These are phyloP conservation scores for Calyptommatus sinebrachiatus DNA, from an alignment of 2,113 vertebrate species.

Conservation along the genomic window DNA sequence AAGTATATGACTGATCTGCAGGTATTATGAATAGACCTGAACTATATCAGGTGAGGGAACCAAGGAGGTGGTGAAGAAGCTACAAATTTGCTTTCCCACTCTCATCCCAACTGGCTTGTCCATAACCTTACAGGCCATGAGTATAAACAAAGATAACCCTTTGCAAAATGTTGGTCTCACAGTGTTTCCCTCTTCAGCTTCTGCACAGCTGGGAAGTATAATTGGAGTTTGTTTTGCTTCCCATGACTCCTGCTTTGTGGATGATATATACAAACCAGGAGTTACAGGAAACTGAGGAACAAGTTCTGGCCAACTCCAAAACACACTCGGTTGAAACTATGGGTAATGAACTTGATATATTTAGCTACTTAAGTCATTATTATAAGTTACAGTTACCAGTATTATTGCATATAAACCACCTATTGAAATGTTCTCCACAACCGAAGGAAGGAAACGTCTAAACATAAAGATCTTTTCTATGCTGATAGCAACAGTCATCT, in stretches of 20 bases:
- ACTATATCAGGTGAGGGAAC: no score
- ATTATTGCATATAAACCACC: no score
- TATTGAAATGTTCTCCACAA: no score
- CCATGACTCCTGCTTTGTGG: neutral
- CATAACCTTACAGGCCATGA: neutral
- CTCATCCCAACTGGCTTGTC: neutral
- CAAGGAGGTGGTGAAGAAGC: no score
- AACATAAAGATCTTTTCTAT: no score
- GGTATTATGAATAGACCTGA: no score
- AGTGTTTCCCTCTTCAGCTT: neutral
- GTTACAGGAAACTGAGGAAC: neutral
- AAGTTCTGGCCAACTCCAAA: neutral
- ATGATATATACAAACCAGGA: neutral
- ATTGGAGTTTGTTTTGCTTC: neutral
- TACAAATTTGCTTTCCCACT: neutral
- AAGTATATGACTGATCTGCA: neutral
- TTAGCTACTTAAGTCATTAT: neutral
- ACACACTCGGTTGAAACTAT: neutral
- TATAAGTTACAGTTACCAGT: no score
- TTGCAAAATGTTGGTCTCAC: neutral
- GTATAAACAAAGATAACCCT: neutral
- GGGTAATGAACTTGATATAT: neutral
- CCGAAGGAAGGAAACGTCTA: no score
- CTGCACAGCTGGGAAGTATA: neutral
- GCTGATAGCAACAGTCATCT: no score